phyloP scores from a whole-genome alignment of 1,140 invertebrate genomes.

The Drosophila teissieri region DNA sequence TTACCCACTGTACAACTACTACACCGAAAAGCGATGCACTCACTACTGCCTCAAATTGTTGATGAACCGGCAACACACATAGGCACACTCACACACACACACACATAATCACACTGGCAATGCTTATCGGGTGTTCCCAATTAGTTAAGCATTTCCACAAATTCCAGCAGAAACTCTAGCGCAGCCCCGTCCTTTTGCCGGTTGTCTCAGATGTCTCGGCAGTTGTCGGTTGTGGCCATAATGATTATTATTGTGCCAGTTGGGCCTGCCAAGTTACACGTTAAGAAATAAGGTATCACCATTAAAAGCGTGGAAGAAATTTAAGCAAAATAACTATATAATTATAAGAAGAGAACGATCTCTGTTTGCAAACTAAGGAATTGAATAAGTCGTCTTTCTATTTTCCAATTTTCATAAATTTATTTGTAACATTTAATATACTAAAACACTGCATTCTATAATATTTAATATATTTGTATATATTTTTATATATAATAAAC shows the following conservation, averaged over 20 bases:
- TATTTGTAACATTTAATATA: too few species aligned
- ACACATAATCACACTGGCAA: not conserved
- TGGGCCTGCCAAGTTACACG: constrained; percentile 20
- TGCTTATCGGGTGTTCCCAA: constrained; percentile 29
- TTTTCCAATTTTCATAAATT: too few species aligned
- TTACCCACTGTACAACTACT: constrained; percentile 1
- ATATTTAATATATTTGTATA: too few species aligned
- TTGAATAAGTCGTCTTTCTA: too few species aligned
- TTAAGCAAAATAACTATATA: too few species aligned
- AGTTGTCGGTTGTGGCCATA: constrained; percentile 46
- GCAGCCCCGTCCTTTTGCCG: constrained; percentile 32
- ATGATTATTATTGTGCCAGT: constrained; percentile 45
- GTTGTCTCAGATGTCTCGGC: constrained; percentile 40
- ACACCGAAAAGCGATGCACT: constrained; percentile 12
- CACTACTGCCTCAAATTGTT: constrained; percentile 11
- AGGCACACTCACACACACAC: not conserved
- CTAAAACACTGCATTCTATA: not conserved
- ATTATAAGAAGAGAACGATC: too few species aligned
- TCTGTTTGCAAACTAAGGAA: too few species aligned
- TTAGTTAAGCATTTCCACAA: constrained; percentile 46
- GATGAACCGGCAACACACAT: constrained; percentile 13
- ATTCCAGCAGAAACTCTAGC: constrained; percentile 10
- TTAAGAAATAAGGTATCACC: too few species aligned
- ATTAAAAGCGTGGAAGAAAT: too few species aligned
- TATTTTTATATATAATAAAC: too few species aligned